Percentiles rank a stretch among this genome's conserved stretches.
Evolutionary conservation across 2,888 invertebrate species (phyloP).

Genomic region (Yponomeuta cagnagella): DNA sequence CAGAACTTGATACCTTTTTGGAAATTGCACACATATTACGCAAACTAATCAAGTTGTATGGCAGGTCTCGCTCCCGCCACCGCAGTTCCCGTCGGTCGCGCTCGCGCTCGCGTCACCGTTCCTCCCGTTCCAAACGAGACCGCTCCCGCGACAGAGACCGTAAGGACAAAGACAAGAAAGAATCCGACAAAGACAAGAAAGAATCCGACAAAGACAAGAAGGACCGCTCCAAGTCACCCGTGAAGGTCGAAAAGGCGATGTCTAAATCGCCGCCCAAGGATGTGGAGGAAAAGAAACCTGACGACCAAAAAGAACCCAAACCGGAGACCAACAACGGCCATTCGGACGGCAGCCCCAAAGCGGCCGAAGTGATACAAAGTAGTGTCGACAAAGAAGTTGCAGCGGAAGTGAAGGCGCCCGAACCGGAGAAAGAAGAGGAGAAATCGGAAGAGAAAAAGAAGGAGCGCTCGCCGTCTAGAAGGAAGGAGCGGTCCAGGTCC

Average conservation of each 20-base stretch:
- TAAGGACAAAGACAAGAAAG: slow-evolving; percentile 44
- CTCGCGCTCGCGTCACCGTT: slow-evolving; percentile 71
- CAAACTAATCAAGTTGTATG: neutral
- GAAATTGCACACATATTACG: neutral
- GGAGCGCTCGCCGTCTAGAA: slow-evolving; percentile 34
- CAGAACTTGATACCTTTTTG: neutral
- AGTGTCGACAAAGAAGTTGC: slow-evolving; percentile 28
- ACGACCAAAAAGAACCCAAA: slow-evolving; percentile 20
- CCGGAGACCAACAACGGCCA: slow-evolving; percentile 20
- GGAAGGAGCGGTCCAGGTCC: slow-evolving; percentile 45
- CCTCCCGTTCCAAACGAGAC: slow-evolving; percentile 69
- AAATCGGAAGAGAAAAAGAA: slow-evolving; percentile 30
- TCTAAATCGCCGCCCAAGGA: slow-evolving; percentile 38
- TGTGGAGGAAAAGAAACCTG: slow-evolving; percentile 28
- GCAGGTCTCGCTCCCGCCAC: slow-evolving; percentile 72
- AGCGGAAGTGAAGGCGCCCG: slow-evolving; percentile 42
- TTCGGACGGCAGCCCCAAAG: slow-evolving; percentile 23
- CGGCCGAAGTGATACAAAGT: slow-evolving; percentile 50
- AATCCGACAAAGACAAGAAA: slow-evolving; percentile 15
- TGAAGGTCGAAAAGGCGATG: slow-evolving; percentile 20
- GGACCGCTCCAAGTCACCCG: slow-evolving; percentile 33
- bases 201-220: slow-evolving; percentile 15
- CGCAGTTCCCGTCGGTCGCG: slow-evolving; percentile 75
- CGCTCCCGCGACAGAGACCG: slow-evolving; percentile 54
- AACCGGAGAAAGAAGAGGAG: slow-evolving; percentile 30